Base-by-base conservation (phyloP, 2,888 invertebrate genomes). In the Lucinisca nassula region DNA sequence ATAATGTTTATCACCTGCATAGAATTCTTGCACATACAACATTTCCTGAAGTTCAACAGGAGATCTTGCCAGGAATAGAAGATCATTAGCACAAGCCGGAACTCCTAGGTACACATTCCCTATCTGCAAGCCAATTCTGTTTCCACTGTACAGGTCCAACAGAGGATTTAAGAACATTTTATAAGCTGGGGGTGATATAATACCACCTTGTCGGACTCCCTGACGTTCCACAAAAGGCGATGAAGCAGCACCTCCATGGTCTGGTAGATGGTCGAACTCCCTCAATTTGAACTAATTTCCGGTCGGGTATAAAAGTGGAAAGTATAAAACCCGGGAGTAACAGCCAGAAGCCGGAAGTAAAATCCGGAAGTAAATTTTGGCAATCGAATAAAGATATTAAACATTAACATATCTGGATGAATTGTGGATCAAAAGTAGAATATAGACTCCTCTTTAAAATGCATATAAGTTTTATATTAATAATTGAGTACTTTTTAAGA, bases 141-240 rank as follows among this genome's bases (percentile, higher is more conserved):
- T 55, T n/a, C 30, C 27, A 12, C 40, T 30, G 30, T 73, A n/a
- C 17, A 61, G 14, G 12, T 74, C n/a, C 30, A 81, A 40, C 14
- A 81, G 32, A 32, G 81, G 74, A 32, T 81, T 75, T 14, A 61
- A 75, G 27, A 45, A 55, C 30, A 40, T 40, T 45, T 80, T 74
- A 27, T 73, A 58, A 38, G 72, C 73, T 1, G 74, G 27, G 8
- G 74, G 81, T 24, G 81, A 81, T n/a, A 24, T 58, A 21, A 81
- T 45, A 21, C 81, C 80, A 38, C 74, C 80, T 38, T 80, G 80
- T 24, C 58, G 4, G 1, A 80, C 61, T 2, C 81, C 81, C 6
- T 80, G 80, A 0, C 45, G 37, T 32, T 75, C 55, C 1, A 14
- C 17, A 45, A 74, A 74, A 0, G 61, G 14, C 37, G 17, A 30